These are phyloP conservation scores for Syngnathus rostellatus DNA, from an alignment of 2,797 vertebrate species.

Conservation along the genomic window DNA sequence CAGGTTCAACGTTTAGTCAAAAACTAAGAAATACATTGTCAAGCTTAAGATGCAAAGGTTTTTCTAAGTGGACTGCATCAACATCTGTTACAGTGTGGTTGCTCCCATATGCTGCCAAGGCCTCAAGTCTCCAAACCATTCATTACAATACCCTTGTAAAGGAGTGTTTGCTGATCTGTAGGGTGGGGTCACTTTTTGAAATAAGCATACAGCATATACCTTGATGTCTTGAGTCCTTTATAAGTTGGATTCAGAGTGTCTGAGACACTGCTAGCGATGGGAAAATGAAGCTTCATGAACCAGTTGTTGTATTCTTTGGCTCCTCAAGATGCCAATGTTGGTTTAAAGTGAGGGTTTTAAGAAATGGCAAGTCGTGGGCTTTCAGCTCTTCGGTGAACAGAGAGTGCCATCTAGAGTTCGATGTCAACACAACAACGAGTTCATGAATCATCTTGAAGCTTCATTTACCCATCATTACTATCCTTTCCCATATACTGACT, in stretches of 20 bases:
- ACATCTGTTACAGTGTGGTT: neutral
- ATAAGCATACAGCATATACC: neutral
- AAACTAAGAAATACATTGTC: conserved; percentile 16
- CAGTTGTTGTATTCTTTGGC: too few species aligned
- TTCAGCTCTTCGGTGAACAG: too few species aligned
- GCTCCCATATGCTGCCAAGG: neutral
- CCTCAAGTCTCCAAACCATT: neutral
- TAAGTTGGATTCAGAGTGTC: neutral
- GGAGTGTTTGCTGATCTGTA: neutral
- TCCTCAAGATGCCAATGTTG: too few species aligned
- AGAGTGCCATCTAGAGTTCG: too few species aligned
- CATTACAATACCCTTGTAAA: neutral
- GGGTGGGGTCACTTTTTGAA: neutral
- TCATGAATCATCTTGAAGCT: too few species aligned
- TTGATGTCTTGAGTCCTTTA: neutral
- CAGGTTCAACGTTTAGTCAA: neutral
- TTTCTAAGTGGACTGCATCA: conserved; percentile 10
- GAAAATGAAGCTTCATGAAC: too few species aligned
- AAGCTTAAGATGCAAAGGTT: conserved; percentile 5
- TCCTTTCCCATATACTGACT: too few species aligned
- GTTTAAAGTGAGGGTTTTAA: too few species aligned
- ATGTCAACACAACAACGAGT: too few species aligned
- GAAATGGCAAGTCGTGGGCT: too few species aligned
- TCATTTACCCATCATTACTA: too few species aligned
- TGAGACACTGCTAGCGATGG: too few species aligned